Percentiles rank a stretch among this genome's conserved stretches.
Evolutionary conservation across 2,797 vertebrate genomes (phyloP).

Genomic region (Hippocampus kuda): DNA sequence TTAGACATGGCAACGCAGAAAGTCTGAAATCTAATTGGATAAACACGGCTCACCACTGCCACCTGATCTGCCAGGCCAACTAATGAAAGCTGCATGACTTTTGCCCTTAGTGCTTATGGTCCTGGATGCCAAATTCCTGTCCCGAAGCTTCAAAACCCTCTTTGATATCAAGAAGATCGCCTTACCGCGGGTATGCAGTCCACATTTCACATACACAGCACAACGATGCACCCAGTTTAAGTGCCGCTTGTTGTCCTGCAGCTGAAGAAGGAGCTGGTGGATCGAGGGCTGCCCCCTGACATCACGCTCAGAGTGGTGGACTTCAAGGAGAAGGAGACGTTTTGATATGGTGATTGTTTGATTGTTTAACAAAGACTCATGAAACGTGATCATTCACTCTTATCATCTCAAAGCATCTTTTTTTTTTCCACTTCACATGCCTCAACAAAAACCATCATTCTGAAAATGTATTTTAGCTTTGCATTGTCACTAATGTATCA

Average conservation of each 20-base stretch:
- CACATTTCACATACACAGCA: not conserved
- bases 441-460: no score
- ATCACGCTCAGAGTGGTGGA: not conserved
- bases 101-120: not conserved
- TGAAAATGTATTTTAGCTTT: no score
- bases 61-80: not conserved
- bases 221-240: not conserved
- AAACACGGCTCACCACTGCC: not conserved
- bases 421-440: no score
- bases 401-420: no score
- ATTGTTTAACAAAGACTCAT: no score
- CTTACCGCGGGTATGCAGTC: not conserved
- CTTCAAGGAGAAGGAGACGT: not conserved
- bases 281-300: not conserved
- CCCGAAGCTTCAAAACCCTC: not conserved
- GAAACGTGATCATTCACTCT: no score
- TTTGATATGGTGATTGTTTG: no score
- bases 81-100: not conserved
- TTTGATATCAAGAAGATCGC: rapidly evolving
- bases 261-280: not conserved
- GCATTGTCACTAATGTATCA: no score
- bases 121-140: not conserved
- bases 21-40: not conserved
- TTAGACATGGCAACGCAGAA: not conserved
- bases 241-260: not conserved